phyloP scores from a whole-genome alignment of 2,888 invertebrate species.

The Caenorhabditis drosophilae region DNA sequence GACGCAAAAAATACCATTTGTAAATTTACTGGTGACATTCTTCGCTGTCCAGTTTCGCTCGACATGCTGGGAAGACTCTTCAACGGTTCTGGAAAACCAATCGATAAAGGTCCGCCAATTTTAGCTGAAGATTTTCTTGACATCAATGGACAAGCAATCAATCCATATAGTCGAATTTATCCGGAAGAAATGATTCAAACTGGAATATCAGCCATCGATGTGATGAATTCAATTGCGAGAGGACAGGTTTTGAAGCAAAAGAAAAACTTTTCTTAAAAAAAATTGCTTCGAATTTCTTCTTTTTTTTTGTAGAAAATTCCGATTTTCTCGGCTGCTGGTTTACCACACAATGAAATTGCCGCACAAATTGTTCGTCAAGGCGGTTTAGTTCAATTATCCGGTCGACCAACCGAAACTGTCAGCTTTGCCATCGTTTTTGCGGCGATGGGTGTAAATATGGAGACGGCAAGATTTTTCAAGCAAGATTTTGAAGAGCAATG shows the following conservation, averaged over 20 bases:
- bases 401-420: constrained; percentile 76
- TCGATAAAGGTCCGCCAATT: constrained; percentile 92
- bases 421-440: constrained; percentile 99
- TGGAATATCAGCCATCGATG: constrained; percentile 95
- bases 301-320: constrained; percentile 88
- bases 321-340: constrained; percentile 97
- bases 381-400: constrained; percentile 46
- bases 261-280: not conserved
- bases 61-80: constrained; percentile 99
- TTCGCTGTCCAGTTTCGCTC: constrained; percentile 95
- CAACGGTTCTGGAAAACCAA: constrained; percentile 98
- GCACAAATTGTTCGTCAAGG: constrained; percentile 87
- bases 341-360: constrained; percentile 90
- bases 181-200: constrained; percentile 99
- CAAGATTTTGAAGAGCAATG: constrained; percentile 80
- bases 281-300: not conserved
- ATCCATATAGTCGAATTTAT: constrained; percentile 99
- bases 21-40: constrained; percentile 97
- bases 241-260: constrained; percentile 73
- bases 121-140: constrained; percentile 96
- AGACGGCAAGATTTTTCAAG: constrained; percentile 99
- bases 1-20: constrained; percentile 98
- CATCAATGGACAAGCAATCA: constrained; percentile 96
- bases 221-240: constrained; percentile 99
- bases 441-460: constrained; percentile 86